These are phyloP conservation scores for Leptura quadrifasciata DNA, from an alignment of 2,888 invertebrate species.

Conservation along the genomic window DNA sequence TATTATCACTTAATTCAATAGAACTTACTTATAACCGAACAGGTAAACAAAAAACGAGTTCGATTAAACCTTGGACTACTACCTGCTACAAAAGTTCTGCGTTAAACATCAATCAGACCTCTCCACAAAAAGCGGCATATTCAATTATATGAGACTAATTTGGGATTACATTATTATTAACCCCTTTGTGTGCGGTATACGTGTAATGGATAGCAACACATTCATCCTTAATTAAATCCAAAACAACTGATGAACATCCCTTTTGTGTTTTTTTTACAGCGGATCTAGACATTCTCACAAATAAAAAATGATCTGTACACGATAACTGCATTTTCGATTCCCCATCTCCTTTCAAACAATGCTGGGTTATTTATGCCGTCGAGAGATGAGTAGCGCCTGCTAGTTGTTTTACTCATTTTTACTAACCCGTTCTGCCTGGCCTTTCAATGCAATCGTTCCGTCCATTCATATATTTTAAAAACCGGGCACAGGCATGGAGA, in stretches of 20 bases:
- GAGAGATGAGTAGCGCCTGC: slow-evolving; percentile 16
- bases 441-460: slow-evolving; percentile 61
- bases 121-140: slow-evolving; percentile 27
- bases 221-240: slow-evolving; percentile 56
- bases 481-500: slow-evolving; percentile 62
- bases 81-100: slow-evolving; percentile 22
- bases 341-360: slow-evolving; percentile 1
- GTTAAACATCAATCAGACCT: slow-evolving; percentile 23
- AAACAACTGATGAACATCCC: slow-evolving; percentile 55
- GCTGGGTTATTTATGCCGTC: slow-evolving; percentile 15
- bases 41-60: slow-evolving; percentile 24
- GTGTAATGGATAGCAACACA: slow-evolving; percentile 58
- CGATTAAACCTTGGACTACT: slow-evolving; percentile 18
- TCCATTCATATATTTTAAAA: slow-evolving; percentile 66
- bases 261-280: slow-evolving; percentile 52
- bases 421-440: slow-evolving; percentile 54
- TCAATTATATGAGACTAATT: slow-evolving; percentile 41
- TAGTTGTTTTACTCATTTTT: slow-evolving; percentile 50
- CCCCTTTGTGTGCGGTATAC: slow-evolving; percentile 44
- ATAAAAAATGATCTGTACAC: slow-evolving; percentile 29
- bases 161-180: slow-evolving; percentile 46
- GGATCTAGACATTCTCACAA: background rate
- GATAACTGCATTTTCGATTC: slow-evolving; percentile 36
- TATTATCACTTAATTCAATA: slow-evolving; percentile 30
- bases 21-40: slow-evolving; percentile 11